These are phyloP conservation scores for Drosophila serrata DNA, from an alignment of 1,140 invertebrate genomes.

Conservation along the genomic window DNA sequence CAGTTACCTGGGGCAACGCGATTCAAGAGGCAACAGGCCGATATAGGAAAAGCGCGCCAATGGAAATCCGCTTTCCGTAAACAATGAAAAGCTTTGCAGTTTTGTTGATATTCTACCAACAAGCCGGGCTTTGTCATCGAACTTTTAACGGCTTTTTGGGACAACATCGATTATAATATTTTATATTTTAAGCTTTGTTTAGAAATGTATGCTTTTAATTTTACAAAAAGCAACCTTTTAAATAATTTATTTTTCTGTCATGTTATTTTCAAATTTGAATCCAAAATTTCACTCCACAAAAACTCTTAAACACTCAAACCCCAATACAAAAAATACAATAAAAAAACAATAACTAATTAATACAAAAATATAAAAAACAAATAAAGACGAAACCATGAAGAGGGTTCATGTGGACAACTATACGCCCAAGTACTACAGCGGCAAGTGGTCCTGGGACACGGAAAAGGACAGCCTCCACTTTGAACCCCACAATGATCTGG, in stretches of 20 bases:
- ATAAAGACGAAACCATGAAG: slow-evolving; percentile 41
- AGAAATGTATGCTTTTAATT: neutral
- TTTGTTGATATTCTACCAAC: slow-evolving; percentile 3
- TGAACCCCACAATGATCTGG: slow-evolving; percentile 53
- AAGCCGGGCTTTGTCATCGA: slow-evolving; percentile 15
- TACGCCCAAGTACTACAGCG: slow-evolving; percentile 67
- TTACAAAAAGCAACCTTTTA: neutral
- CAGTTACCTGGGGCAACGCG: slow-evolving; percentile 80
- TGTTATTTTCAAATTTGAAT: neutral
- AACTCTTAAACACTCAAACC: neutral
- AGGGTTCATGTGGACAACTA: slow-evolving; percentile 58
- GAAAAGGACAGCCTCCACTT: slow-evolving; percentile 60
- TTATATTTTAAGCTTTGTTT: neutral
- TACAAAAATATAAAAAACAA: neutral
- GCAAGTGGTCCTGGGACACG: slow-evolving; percentile 73
- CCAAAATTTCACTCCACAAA: slow-evolving; percentile 1
- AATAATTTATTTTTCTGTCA: neutral
- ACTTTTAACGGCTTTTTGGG: slow-evolving; percentile 15
- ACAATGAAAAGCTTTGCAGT: slow-evolving; percentile 49
- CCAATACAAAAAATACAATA: neutral
- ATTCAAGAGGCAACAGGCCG: slow-evolving; percentile 70
- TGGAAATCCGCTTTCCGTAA: slow-evolving; percentile 43
- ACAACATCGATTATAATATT: neutral
- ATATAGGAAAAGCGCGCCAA: slow-evolving; percentile 63
- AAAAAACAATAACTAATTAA: neutral